Evolutionary conservation across 2,888 invertebrate genomes (phyloP), one percentile per base, ranked within the genome.

Genomic region (Dicyrtoma fusca): DNA sequence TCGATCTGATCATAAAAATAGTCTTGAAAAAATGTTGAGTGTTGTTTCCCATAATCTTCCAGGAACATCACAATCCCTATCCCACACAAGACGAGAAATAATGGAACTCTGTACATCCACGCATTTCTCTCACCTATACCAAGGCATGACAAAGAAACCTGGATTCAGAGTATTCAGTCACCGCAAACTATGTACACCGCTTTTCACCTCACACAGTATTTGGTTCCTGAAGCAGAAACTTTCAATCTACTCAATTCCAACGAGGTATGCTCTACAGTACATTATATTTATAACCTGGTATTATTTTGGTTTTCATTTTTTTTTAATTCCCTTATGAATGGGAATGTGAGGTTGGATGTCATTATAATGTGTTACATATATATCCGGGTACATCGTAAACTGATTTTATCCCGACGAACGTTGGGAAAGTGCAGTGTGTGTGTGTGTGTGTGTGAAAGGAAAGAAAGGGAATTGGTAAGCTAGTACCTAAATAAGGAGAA

Each of bases 41-140:
- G 6, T 11, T 57, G 11, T 23, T 25, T 26, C 25, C 25, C 57
- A 26, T 14, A 13, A 57, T 26, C 23, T 61, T 61, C 1, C 82
- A 93, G 93, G 81, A 86, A 88, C 63, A 82, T 93, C 26, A 86
- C 85, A 68, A 83, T 96, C 68, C 86, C 88, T 76, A 85, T 96
- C 76, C 92, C 95, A 3, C 84, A 85, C 23, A 88, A 88, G 83
- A 92, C 92, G 0, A 86, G 91, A 14, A 88, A 89, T 72, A 97
- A 97, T 86, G 97, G 96, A 0, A 91, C 92, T 6, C 83, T 97
- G 59, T 91, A 87, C 82, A 87, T 95, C 82, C 92, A 94, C 83
- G 88, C 91, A 1, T 87, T 90, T 62, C 82, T 92, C 45, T 87
- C 89, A 19, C 87, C 85, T 4, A 68, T 70, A 59, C 76, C 75